Evolutionary conservation across 1,140 invertebrate genomes (phyloP), one percentile per base, ranked within the genome.

Genomic region (Linepithema humile): DNA sequence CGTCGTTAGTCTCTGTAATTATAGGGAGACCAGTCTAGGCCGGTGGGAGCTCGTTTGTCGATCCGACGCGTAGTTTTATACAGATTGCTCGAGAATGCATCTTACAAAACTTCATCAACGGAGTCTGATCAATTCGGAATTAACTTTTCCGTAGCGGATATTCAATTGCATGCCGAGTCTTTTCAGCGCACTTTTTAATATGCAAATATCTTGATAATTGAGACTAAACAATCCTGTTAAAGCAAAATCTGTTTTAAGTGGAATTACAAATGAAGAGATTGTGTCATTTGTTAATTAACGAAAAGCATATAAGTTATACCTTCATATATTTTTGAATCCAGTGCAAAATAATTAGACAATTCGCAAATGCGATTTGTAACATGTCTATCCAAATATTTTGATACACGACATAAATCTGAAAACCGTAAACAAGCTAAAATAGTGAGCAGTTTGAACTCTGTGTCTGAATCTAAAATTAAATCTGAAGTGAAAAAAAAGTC

Each of bases 1-100:
- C 64, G 64, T 80, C 75, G 75, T 80, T 80, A 80, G 75, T 80
- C 75, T 80, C 75, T 32, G 75, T 80, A 80, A 80, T 80, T 80
- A 80, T 80, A 80, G 64, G 32, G 73, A 67, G 48, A 55, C 10
- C 64, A 69, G 75, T 43, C 48, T 69, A 26, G 35, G 20, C 29
- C 29, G 74, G 35, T n/a, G 32, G 23, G 10, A 80, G 64, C 50
- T 69, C 75, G 26, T 80, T 80, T 69, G 48, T 69, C 64, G 48
- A 69, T 69, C 64, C 48, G 23, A 70, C 40, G 64, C 64, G 35
- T 64, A 55, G 50, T 80, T 80, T 80, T 80, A 62, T 70, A 80
- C 23, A 69, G 48, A 48, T 70, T 48, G 17, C 35, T 43, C 23
- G 23, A 43, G 17, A 80, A 69, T 60, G 29, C 40, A 12, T 53